Evolutionary conservation across 1,140 invertebrate genomes (phyloP).

Genomic region (Caenorhabditis briggsae): DNA sequence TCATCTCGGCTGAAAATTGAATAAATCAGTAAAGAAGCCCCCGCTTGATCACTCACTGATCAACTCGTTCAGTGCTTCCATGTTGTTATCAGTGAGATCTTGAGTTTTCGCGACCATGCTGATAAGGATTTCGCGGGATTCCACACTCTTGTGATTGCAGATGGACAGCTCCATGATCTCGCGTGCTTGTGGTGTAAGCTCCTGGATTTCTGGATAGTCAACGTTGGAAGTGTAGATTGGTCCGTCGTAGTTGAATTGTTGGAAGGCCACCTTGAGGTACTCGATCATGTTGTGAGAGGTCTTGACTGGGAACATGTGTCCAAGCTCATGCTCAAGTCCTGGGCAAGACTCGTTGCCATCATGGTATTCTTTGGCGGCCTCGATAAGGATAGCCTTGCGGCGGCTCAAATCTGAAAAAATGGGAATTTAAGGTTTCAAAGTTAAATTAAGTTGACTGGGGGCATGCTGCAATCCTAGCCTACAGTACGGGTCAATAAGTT

Average conservation of each 20-base stretch:
- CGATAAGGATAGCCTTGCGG: not conserved
- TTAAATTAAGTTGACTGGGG: too few relatives aligned
- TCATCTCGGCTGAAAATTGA: slow-evolving; percentile 18
- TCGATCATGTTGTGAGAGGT: slow-evolving; percentile 5
- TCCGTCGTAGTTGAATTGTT: not conserved
- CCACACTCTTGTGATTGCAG: too few relatives aligned
- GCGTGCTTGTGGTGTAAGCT: not conserved
- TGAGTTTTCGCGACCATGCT: too few relatives aligned
- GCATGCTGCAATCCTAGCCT: too few relatives aligned
- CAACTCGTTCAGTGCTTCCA: too few relatives aligned
- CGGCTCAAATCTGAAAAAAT: not conserved
- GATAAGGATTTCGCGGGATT: too few relatives aligned
- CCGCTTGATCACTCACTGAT: too few relatives aligned
- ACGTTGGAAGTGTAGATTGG: not conserved
- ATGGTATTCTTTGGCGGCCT: not conserved
- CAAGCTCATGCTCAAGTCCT: not conserved
- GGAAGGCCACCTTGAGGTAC: not conserved
- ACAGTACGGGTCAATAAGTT: too few relatives aligned
- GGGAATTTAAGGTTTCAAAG: too few relatives aligned
- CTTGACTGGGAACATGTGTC: not conserved
- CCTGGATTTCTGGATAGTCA: not conserved
- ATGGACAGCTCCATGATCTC: not conserved
- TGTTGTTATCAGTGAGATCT: too few relatives aligned
- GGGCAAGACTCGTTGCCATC: not conserved
- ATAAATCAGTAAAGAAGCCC: not conserved